Percentiles rank a stretch among this genome's conserved stretches.
These are phyloP conservation scores for Halisarca cf. caerulea DNA, from an alignment of 37 sponge, comb jelly and placozoan genomes.

Conservation along the genomic window DNA sequence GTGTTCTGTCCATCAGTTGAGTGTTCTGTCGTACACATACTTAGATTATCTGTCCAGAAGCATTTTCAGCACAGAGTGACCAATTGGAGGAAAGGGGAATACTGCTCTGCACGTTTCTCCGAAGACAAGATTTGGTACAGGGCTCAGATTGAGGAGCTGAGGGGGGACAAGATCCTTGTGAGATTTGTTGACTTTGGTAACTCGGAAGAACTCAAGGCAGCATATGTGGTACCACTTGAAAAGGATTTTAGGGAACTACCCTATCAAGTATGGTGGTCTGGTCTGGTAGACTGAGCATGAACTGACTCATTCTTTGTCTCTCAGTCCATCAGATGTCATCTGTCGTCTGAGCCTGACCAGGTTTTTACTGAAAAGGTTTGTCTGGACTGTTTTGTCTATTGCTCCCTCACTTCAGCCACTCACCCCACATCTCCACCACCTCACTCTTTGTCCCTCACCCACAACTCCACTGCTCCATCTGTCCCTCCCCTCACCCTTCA, in stretches of 20 bases:
- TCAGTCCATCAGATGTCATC: too few species aligned
- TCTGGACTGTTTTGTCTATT: too few species aligned
- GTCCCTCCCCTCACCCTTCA: too few species aligned
- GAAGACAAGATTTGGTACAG: conserved; percentile 41
- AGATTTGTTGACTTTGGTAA: conserved; percentile 44
- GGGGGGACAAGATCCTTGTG: background rate
- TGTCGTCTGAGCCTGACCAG: too few species aligned
- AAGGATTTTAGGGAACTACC: background rate
- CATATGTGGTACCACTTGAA: background rate
- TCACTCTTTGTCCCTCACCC: too few species aligned
- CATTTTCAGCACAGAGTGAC: background rate
- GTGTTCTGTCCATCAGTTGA: background rate
- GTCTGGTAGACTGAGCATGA: too few species aligned
- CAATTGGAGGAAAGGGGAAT: background rate
- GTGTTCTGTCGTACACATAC: background rate
- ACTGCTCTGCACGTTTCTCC: conserved; percentile 19
- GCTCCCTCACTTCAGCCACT: too few species aligned
- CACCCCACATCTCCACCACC: too few species aligned
- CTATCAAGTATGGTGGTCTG: background rate
- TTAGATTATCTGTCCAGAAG: conserved; percentile 2
- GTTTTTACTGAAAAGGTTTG: too few species aligned
- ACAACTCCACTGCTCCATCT: too few species aligned
- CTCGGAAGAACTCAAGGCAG: conserved; percentile 1
- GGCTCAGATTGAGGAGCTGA: conserved; percentile 3
- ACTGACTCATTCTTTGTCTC: too few species aligned